Evolutionary conservation across 2,113 vertebrate species (phyloP).

Genomic region (Corythornis madagascariensis): DNA sequence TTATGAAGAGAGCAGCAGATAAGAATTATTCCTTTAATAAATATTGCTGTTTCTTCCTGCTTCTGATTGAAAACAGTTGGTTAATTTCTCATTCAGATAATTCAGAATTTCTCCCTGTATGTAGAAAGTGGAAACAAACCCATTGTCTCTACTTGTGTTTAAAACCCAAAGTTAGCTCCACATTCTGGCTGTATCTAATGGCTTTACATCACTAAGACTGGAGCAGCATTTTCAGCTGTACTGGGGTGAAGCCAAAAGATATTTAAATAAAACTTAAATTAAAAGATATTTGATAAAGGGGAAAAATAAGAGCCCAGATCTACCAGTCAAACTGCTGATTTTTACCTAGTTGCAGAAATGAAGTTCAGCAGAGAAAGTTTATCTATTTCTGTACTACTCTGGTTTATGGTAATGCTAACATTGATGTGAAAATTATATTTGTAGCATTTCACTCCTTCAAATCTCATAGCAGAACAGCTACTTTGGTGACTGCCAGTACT

Average conservation of each 20-base stretch:
- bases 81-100: not conserved
- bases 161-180: not conserved
- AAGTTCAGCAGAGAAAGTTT: not conserved
- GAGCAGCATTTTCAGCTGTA: not conserved
- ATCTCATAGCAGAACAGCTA: not conserved
- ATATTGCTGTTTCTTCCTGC: not conserved
- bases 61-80: not conserved
- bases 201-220: not conserved
- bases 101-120: not conserved
- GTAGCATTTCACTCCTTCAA: not conserved
- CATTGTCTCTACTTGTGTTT: not conserved
- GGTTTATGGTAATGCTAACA: not conserved
- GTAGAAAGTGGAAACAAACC: not conserved
- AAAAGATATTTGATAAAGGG: not conserved
- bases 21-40: not conserved
- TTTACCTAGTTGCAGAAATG: not conserved
- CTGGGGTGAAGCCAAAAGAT: not conserved
- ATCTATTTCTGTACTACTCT: not conserved
- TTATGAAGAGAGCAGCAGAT: not conserved
- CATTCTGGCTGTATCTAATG: not conserved
- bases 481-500: not conserved
- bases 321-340: not conserved
- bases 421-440: not conserved
- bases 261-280: not conserved
- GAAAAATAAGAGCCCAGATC: not conserved